Percentiles rank a stretch among this genome's conserved stretches.
Evolutionary conservation across 1,140 invertebrate species (phyloP).

Genomic region (Listronotus oregonensis): DNA sequence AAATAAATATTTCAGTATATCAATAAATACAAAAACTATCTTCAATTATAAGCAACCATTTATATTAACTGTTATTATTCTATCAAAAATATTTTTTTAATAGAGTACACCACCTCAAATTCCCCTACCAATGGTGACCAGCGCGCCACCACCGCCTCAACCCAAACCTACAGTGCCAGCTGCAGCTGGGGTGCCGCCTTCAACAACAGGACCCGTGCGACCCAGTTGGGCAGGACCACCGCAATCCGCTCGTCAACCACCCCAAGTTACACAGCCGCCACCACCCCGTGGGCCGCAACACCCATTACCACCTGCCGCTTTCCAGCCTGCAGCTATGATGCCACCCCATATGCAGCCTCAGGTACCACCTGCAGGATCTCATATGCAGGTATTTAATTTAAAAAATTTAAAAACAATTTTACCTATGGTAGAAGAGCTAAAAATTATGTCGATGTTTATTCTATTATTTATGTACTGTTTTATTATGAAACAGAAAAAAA

Average conservation of each 20-base stretch:
- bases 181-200: conserved; percentile 12
- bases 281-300: conserved; percentile 51
- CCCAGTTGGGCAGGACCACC: conserved; percentile 60
- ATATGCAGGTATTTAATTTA: conserved; percentile 40
- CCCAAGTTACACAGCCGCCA: conserved; percentile 41
- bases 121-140: conserved; percentile 18
- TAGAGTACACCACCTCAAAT: conserved; percentile 50
- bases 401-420: neutral
- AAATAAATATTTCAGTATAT: no score
- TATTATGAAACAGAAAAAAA: no score
- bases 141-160: conserved; percentile 10
- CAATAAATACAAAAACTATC: no score
- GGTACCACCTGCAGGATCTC: conserved; percentile 46
- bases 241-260: conserved; percentile 45
- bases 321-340: conserved; percentile 51
- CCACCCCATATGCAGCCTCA: conserved; percentile 56
- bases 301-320: conserved; percentile 46
- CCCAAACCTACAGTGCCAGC: conserved; percentile 31
- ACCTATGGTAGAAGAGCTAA: no score
- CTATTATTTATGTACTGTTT: no score
- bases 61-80: no score
- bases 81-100: neutral
- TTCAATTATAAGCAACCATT: no score
- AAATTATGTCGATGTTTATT: no score
- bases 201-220: conserved; percentile 46